Conservation (phyloP, 1,140 invertebrate species). For the Grapholita molesta region DNA sequence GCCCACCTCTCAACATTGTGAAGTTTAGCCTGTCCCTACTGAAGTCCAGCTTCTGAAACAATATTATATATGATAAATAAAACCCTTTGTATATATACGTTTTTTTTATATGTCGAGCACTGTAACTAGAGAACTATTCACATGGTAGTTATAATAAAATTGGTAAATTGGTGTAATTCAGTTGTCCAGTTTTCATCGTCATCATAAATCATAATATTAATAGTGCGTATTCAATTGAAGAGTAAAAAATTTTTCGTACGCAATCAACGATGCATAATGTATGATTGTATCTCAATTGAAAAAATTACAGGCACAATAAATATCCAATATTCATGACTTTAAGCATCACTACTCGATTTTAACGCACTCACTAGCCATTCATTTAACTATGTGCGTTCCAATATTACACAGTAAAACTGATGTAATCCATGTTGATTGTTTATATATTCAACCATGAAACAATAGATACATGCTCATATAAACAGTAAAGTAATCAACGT, state of each 20-base stretch:
- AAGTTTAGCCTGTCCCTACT: slow-evolving; percentile 46
- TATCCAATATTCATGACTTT: not conserved
- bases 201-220: not conserved
- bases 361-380: slow-evolving; percentile 4
- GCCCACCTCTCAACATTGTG: slow-evolving; percentile 79
- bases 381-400: slow-evolving; percentile 8
- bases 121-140: not conserved
- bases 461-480: slow-evolving; percentile 22
- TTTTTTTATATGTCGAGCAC: not conserved
- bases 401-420: slow-evolving; percentile 5
- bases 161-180: not conserved
- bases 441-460: slow-evolving; percentile 21
- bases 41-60: slow-evolving; percentile 62
- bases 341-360: slow-evolving; percentile 4
- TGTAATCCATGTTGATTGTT: slow-evolving; percentile 27
- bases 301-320: not conserved
- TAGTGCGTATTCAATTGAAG: slow-evolving; percentile 6
- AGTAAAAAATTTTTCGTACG: not conserved
- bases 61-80: slow-evolving; percentile 20
- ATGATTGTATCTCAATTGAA: slow-evolving; percentile 7
- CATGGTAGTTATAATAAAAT: not conserved
- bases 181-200: slow-evolving; percentile 7
- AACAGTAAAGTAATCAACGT: slow-evolving; percentile 36
- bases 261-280: not conserved
- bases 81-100: not conserved